Evolutionary conservation across 2,888 invertebrate species (phyloP), one percentile per base, ranked within the genome.

Genomic region (Malthinus seriepunctatus): DNA sequence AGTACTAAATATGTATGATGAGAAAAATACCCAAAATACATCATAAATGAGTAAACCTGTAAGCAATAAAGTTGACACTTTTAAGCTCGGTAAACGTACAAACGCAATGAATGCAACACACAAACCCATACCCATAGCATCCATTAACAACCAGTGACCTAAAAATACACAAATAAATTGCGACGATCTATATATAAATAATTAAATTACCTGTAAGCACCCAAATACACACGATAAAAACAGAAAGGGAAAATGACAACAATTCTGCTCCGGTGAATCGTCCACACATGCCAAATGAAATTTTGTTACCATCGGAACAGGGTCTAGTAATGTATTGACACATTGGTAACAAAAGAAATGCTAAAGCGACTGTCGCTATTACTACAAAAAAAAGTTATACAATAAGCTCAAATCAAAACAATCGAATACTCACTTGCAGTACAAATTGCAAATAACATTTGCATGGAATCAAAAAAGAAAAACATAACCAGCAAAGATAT

Each of bases 1-100:
- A 73, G 97, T 93, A 81, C 95, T 97, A 83, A 97, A 97, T 76
- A 97, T 95, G 78, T 97, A 97, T 0, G 96, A 96, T 2, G 97
- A 97, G 83, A 97, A 97, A 83, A 97, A 97, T 50, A 97, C 97
- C 97, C 97, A 97, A 82, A 97, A 97, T 37, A 97, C 97, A 80
- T 97, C 97, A 78, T 97, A 97, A 56, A 95, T 89, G 61, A 97
- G 86, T 67, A 97, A 83, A 32, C 97, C 97, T 45, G 96, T 95
- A 69, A 97, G 86, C 67, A 97, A 85, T 62, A 97, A 82, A 12
- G 97, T 97, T 51, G 97, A 97, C 66, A 94, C 94, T 82, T 97
- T 97, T 69, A 97, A 85, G 78, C 95, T 96, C 52, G 97, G 97
- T 76, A 97, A 84, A 48, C 97, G 88, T 68, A 97, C 95, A 77